Conservation (phyloP, 2,113 vertebrate species). For the Rhynchomys soricoides region DNA sequence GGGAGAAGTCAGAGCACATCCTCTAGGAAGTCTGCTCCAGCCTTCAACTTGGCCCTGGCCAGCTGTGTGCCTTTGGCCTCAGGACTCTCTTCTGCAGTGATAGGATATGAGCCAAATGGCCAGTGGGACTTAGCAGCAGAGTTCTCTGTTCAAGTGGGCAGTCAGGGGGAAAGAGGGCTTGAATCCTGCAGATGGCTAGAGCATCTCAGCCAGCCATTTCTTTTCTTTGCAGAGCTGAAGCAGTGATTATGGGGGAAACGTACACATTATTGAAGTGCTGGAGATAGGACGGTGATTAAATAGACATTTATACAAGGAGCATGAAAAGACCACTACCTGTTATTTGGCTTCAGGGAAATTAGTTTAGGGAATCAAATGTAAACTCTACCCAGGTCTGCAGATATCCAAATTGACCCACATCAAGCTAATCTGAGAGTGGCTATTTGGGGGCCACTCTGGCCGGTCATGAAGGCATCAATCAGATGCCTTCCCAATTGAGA, state of each 20-base stretch:
- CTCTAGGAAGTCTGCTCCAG: background rate
- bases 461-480: slow-evolving; percentile 49
- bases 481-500: slow-evolving; percentile 24
- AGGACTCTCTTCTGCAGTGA: background rate
- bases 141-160: slow-evolving; percentile 17
- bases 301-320: slow-evolving; percentile 72
- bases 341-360: slow-evolving; percentile 77
- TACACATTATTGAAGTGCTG: slow-evolving; percentile 67
- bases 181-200: slow-evolving; percentile 43
- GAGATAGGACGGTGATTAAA: slow-evolving; percentile 71
- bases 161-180: slow-evolving; percentile 6
- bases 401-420: slow-evolving; percentile 58
- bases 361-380: slow-evolving; percentile 74
- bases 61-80: background rate
- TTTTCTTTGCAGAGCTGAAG: slow-evolving; percentile 54
- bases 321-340: slow-evolving; percentile 64
- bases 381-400: slow-evolving; percentile 55
- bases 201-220: slow-evolving; percentile 37
- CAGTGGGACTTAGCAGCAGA: slow-evolving; percentile 21
- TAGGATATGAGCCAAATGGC: slow-evolving; percentile 22
- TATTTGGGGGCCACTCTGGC: slow-evolving; percentile 34
- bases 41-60: background rate
- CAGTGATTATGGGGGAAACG: slow-evolving; percentile 54
- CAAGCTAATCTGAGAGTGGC: slow-evolving; percentile 41
- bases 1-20: accelerated